A percentile compares a stretch with the other conserved stretches of the same genome.
phyloP scores from a whole-genome alignment of 2,113 vertebrate genomes.

The Polypterus bichir region DNA sequence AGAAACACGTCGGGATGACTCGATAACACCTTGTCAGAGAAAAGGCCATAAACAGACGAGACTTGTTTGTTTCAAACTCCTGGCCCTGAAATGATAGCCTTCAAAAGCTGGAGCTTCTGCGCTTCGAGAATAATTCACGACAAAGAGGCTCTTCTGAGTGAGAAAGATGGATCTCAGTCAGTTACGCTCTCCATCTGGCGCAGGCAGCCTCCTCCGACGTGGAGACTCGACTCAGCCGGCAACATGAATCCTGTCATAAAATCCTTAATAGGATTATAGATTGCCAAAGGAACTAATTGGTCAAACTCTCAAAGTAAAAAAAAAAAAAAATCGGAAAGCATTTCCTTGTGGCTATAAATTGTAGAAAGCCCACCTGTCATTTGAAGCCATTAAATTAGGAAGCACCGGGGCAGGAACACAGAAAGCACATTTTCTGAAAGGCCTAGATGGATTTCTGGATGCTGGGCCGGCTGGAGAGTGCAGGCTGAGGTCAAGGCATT shows the following conservation, averaged over 20 bases:
- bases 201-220: neutral
- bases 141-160: neutral
- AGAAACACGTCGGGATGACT: neutral
- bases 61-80: neutral
- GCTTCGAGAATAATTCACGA: neutral
- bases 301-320: neutral
- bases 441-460: neutral
- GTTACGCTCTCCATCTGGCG: neutral
- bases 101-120: neutral
- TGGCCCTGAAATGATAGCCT: neutral
- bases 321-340: neutral
- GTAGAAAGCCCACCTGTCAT: conserved; percentile 4
- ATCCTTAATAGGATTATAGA: conserved; percentile 7
- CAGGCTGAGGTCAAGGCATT: neutral
- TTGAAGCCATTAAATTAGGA: neutral
- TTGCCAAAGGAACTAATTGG: conserved; percentile 1
- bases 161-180: neutral
- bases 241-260: conserved; percentile 3
- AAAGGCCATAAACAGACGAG: neutral
- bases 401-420: neutral
- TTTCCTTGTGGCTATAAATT: conserved; percentile 6
- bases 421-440: no score
- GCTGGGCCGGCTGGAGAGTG: neutral
- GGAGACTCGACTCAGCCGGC: neutral
- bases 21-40: neutral